A percentile compares a stretch with the other conserved stretches of the same genome.
Conservation (phyloP, 2,888 invertebrate genomes). For the Podotricha telesiphe region DNA sequence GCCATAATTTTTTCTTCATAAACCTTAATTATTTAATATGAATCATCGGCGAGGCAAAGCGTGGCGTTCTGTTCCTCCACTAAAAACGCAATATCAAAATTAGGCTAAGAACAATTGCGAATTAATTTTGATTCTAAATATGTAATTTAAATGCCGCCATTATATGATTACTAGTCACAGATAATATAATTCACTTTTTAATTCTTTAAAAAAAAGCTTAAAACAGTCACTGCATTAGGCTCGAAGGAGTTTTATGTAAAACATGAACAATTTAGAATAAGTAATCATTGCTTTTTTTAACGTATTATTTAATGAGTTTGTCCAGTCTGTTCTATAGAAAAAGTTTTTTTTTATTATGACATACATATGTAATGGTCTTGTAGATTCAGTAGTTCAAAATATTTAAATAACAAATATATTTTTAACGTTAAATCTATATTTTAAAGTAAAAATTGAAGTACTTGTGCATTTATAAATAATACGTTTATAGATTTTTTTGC, state of each 20-base stretch:
- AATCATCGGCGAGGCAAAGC: too few species aligned
- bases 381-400: neutral
- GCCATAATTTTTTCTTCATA: too few species aligned
- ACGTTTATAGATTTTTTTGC: too few species aligned
- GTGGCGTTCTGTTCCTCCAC: too few species aligned
- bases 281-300: slow-evolving; percentile 46
- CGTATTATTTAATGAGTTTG: slow-evolving; percentile 27
- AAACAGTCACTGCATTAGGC: neutral
- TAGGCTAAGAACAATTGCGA: too few species aligned
- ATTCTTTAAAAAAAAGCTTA: neutral
- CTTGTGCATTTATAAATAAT: too few species aligned
- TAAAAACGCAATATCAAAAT: too few species aligned
- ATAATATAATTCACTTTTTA: neutral
- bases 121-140: too few species aligned
- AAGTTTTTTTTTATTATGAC: neutral
- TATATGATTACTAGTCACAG: neutral
- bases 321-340: slow-evolving; percentile 6
- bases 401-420: too few species aligned
- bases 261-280: slow-evolving; percentile 52
- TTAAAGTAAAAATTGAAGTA: too few species aligned
- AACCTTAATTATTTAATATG: too few species aligned
- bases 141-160: neutral
- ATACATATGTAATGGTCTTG: slow-evolving; percentile 5
- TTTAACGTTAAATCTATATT: too few species aligned
- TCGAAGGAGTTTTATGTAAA: slow-evolving; percentile 16